Evolutionary conservation across 2,113 vertebrate species (phyloP), one percentile per base, ranked within the genome.

Genomic region (Poecilia latipinna): DNA sequence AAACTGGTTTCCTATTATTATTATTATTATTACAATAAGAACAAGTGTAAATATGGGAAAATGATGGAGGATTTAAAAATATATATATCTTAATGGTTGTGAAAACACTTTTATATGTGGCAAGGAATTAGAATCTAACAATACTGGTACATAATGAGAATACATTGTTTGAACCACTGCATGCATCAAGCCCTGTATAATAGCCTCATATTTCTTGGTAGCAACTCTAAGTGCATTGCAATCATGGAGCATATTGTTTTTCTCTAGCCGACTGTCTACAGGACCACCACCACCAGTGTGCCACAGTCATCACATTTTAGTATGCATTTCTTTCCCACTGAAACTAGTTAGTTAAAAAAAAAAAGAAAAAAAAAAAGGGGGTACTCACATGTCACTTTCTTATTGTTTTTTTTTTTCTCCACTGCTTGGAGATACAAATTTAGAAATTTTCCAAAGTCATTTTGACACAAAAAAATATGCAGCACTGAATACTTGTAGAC

Each of bases 211-310:
- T 82, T 87, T 75, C 48, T 71, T 61, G 75, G 80, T 76, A 79
- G 74, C 69, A 65, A 65, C 64, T 89, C 75, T 28, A 35, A 87
- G 84, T 88, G 65, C 73, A 84, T 72, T 86, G 77, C 70, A 86
- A 79, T 84, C 77, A 74, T 81, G 79, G 63, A 60, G 69, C 71
- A 62, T 74, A 83, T 84, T 87, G 82, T 84, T 62, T 86, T 69
- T 78, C 78, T 77, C 77, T 77, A 81, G 77, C 66, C 77, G 79
- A 69, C 77, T 72, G 72, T 82, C 75, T 42, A 88, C 15, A 77
- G 65, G 35, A 73, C 67, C 69, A 51, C 73, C 57, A 28, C 28
- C 28, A 28, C 28, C 28, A 28, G 28, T 28, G 28, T 28, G 28
- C 28, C 28, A 28, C 28, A 28, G 28, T 28, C 57, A 35, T 26